Conservation (phyloP, 2,888 invertebrate species). For the Apamea sordens region DNA sequence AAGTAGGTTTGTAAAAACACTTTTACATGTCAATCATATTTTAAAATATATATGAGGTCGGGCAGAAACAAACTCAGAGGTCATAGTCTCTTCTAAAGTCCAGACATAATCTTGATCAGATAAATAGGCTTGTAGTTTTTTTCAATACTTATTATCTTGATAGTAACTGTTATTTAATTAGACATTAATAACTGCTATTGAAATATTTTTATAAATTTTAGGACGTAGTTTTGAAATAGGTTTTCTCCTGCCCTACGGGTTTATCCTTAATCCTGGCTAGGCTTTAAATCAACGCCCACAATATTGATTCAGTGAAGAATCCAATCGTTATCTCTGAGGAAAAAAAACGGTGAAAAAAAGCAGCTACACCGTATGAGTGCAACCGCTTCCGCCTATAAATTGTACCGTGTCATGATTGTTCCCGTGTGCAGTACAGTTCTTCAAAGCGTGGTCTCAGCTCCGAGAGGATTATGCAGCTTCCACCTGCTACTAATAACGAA, state of each 20-base stretch:
- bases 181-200: not conserved
- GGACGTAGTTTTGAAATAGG: not conserved
- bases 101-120: not conserved
- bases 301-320: not conserved
- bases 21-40: not conserved
- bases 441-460: slow-evolving; percentile 33
- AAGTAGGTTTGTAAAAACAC: too few species aligned
- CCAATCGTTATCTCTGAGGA: not conserved
- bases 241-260: not conserved
- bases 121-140: not conserved
- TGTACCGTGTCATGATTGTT: slow-evolving; percentile 45
- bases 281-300: not conserved
- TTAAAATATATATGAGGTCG: not conserved
- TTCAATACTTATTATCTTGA: not conserved
- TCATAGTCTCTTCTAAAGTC: too few species aligned
- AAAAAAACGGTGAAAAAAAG: not conserved
- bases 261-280: not conserved
- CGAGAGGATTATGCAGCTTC: slow-evolving; percentile 36
- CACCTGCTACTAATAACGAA: slow-evolving; percentile 54
- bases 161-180: not conserved
- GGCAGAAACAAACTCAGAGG: not conserved
- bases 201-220: not conserved
- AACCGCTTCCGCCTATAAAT: not conserved
- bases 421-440: slow-evolving; percentile 60
- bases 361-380: not conserved